phyloP scores from a whole-genome alignment of 2,888 invertebrate species.

The Machimus atricapillus region DNA sequence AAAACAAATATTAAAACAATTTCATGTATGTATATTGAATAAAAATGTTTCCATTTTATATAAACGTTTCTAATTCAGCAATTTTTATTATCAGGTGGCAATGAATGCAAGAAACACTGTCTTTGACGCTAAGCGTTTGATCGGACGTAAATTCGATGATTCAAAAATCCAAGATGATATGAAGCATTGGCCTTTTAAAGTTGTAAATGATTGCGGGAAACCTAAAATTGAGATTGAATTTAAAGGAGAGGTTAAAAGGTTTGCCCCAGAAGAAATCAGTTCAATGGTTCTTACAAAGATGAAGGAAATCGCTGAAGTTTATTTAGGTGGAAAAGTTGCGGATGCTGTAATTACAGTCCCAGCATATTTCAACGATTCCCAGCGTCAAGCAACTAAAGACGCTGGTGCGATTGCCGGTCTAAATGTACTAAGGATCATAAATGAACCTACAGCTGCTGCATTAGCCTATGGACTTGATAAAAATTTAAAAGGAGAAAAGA shows the following conservation, averaged over 20 bases:
- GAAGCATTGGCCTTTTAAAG: conserved; percentile 83
- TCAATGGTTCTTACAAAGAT: conserved; percentile 87
- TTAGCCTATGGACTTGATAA: conserved; percentile 84
- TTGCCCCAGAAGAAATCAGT: conserved; percentile 84
- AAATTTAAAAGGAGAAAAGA: conserved; percentile 75
- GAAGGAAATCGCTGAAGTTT: conserved; percentile 81
- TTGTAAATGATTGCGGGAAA: conserved; percentile 71
- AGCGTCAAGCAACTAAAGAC: conserved; percentile 87
- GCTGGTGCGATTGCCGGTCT: conserved; percentile 85
- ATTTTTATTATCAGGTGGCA: conserved; percentile 66
- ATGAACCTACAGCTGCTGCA: conserved; percentile 90
- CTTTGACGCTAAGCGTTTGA: conserved; percentile 83
- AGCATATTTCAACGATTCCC: conserved; percentile 83
- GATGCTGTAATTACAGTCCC: conserved; percentile 86
- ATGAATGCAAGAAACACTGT: conserved; percentile 84
- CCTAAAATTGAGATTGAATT: conserved; percentile 78
- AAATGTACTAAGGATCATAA: conserved; percentile 88
- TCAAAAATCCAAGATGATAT: conserved; percentile 79
- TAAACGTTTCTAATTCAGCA: no score
- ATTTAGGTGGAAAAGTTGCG: conserved; percentile 73
- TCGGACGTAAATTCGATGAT: conserved; percentile 83
- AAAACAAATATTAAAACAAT: no score
- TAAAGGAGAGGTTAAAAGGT: conserved; percentile 76
- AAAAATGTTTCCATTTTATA: no score
- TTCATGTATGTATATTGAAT: no score